phyloP scores from a whole-genome alignment of 2,888 invertebrate genomes.

The Brachyptera risi region DNA sequence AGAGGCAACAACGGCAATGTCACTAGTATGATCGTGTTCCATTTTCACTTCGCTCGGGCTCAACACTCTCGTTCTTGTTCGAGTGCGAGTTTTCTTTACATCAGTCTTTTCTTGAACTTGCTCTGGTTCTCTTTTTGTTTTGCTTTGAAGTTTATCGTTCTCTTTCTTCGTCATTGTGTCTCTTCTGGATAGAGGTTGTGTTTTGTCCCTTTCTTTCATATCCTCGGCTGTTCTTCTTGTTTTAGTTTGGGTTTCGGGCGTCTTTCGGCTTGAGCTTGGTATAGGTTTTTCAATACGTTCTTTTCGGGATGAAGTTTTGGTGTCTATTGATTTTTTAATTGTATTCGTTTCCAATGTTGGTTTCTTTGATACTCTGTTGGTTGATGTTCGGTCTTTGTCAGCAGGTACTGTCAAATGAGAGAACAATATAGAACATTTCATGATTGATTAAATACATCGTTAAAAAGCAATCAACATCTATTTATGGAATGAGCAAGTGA shows the following conservation, averaged over 20 bases:
- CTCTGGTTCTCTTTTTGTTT: neutral
- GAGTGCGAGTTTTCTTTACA: constrained; percentile 31
- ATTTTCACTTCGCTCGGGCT: constrained; percentile 42
- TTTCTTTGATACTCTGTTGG: neutral
- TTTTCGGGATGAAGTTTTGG: neutral
- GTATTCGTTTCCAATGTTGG: neutral
- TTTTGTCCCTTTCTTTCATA: neutral
- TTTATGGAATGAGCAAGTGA: no score
- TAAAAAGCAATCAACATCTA: no score
- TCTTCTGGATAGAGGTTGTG: no score
- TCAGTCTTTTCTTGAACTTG: neutral
- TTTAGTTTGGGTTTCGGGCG: neutral
- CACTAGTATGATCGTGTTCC: neutral
- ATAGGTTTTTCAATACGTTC: neutral
- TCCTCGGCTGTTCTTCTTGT: neutral
- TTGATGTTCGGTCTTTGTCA: no score
- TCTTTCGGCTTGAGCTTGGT: neutral
- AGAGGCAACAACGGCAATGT: neutral
- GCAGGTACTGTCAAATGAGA: no score
- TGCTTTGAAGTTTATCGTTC: neutral
- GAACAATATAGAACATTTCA: no score
- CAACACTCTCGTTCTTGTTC: constrained; percentile 41
- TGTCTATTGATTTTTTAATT: neutral
- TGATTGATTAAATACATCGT: no score
- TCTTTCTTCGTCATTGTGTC: neutral